Conservation (phyloP, 2,888 invertebrate genomes). For the Gymnosoma rotundatum region DNA sequence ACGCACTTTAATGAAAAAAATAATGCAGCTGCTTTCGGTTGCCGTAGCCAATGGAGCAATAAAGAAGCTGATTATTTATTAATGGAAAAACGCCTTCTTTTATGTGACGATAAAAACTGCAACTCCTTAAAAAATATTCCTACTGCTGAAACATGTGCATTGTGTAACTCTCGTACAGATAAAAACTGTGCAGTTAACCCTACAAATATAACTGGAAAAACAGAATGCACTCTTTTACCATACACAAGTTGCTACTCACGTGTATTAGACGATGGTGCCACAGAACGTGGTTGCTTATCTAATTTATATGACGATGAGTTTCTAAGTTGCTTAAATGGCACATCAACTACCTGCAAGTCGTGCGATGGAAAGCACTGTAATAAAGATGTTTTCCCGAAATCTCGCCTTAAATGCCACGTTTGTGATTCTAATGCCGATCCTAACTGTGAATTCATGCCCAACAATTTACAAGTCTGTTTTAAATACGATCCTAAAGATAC, state of each 20-base stretch:
- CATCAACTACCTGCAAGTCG: conserved; percentile 73
- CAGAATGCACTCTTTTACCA: conserved; percentile 72
- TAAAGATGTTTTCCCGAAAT: conserved; percentile 73
- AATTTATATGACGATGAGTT: conserved; percentile 77
- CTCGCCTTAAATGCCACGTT: conserved; percentile 76
- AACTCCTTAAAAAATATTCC: conserved; percentile 74
- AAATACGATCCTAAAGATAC: conserved; percentile 73
- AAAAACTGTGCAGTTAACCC: conserved; percentile 75
- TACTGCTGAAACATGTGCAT: conserved; percentile 71
- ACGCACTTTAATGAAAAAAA: conserved; percentile 76
- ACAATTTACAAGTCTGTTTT: conserved; percentile 74
- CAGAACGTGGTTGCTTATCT: conserved; percentile 79
- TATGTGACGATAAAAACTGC: conserved; percentile 76
- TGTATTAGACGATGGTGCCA: conserved; percentile 76
- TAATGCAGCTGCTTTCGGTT: conserved; percentile 73
- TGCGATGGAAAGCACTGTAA: conserved; percentile 77
- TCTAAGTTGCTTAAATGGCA: conserved; percentile 76
- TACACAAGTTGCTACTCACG: conserved; percentile 77
- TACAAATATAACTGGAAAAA: conserved; percentile 62
- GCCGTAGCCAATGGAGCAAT: conserved; percentile 76
- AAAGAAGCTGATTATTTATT: conserved; percentile 73
- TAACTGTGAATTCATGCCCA: conserved; percentile 74
- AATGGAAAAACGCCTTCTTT: conserved; percentile 74
- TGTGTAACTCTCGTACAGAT: conserved; percentile 79
- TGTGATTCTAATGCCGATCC: conserved; percentile 75